Evolutionary conservation across 2,797 vertebrate genomes (phyloP).

Genomic region (Tamandua tetradactyla): DNA sequence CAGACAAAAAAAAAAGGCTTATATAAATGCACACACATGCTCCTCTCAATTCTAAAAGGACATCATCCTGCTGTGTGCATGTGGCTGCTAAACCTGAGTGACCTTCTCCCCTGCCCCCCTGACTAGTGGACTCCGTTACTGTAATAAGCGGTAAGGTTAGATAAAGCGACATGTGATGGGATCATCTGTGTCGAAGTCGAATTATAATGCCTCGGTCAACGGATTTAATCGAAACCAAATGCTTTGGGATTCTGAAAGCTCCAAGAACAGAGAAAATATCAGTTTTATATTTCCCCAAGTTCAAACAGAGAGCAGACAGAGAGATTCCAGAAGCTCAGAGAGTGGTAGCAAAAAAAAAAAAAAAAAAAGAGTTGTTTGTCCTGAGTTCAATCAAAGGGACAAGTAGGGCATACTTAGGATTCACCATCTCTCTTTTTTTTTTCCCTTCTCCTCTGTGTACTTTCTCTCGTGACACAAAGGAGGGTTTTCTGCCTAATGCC

Average conservation of each 20-base stretch:
- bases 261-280: conserved; percentile 58
- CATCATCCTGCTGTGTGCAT: conserved; percentile 29
- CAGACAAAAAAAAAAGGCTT: conserved; percentile 5
- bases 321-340: conserved; percentile 58
- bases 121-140: conserved; percentile 27
- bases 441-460: neutral
- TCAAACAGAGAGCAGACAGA: conserved; percentile 66
- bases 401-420: neutral
- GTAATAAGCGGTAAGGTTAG: conserved; percentile 52
- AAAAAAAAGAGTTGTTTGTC: neutral
- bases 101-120: neutral
- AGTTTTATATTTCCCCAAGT: conserved; percentile 70
- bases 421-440: neutral
- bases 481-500: neutral
- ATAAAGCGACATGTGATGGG: conserved; percentile 51
- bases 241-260: conserved; percentile 48
- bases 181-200: conserved; percentile 48
- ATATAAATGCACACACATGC: conserved; percentile 57
- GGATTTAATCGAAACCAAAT: conserved; percentile 76
- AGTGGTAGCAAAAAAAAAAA: neutral
- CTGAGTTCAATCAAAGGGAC: conserved; percentile 40
- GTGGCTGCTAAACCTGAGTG: conserved; percentile 30
- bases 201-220: conserved; percentile 49
- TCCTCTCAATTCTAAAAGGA: conserved; percentile 23
- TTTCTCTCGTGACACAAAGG: neutral